phyloP scores from a whole-genome alignment of 2,888 invertebrate genomes.

The Ophraella communa region DNA sequence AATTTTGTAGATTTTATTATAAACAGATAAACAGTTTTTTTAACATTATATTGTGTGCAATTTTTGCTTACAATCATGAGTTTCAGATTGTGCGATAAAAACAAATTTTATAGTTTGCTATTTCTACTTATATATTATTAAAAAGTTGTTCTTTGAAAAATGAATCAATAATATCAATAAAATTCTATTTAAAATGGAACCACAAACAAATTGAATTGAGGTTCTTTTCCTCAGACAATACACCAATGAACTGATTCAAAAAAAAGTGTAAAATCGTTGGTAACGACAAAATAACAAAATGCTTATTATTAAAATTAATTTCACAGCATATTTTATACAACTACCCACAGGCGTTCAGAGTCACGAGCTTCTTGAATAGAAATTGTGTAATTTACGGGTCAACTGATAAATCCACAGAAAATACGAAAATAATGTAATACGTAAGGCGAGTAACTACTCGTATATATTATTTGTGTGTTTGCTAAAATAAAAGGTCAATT shows the following conservation, averaged over 20 bases:
- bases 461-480: too few species aligned
- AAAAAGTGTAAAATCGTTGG: conserved; percentile 22
- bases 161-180: neutral
- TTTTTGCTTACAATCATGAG: neutral
- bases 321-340: conserved; percentile 16
- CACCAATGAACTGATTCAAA: conserved; percentile 2
- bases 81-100: neutral
- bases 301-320: conserved; percentile 15
- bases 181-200: neutral
- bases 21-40: neutral
- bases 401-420: neutral
- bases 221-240: neutral
- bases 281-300: conserved; percentile 15
- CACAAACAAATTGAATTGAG: neutral
- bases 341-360: conserved; percentile 18
- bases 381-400: neutral
- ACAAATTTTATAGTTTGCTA: neutral
- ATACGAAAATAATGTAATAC: neutral
- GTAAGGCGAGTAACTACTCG: neutral
- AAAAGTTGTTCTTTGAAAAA: neutral
- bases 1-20: too few species aligned
- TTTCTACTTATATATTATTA: too few species aligned
- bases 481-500: too few species aligned
- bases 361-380: conserved; percentile 20
- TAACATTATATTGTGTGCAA: neutral